Base-by-base conservation (phyloP, 2,113 vertebrate genomes). In the Cyprinodon brontotheroides region DNA sequence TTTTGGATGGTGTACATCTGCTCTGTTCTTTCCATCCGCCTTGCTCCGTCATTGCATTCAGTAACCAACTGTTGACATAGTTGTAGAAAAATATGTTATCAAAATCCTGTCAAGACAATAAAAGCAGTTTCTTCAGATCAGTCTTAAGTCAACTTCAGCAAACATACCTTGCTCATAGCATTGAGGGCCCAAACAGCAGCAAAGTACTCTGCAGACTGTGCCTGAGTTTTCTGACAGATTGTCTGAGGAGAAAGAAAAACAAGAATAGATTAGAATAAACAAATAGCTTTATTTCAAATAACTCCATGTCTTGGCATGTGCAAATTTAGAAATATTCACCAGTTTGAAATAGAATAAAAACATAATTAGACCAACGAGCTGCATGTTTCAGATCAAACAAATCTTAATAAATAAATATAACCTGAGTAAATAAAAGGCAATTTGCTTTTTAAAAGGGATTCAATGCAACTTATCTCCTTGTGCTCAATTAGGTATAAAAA, bases 1-100 rank as follows among this genome's bases (percentile, higher is more conserved):
- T 95, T 96, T 89, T 99, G 97, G 86, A 99, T 94, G 0, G 93
- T 97, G 90, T 94, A 97, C 97, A 99, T 96, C 94, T 97, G 96
- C 87, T 99, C 98, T 0, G 93, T 98, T 77, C 96, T 94, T 90
- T 98, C 97, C 98, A 99, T 99, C 13, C 90, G 93, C 61, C 94
- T 92, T 0, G 98, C 98, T 0, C 98, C 96, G 0, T 99, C 96
- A 0, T 99, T 99, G 86, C 98, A 99, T 64, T 80, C 93, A 5
- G 86, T 93, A 20, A 99, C 98, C 89, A 99, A 89, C 98, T 99
- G 67, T 71, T 43, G 66, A 65, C 39, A 39, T 11, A 68, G 71
- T 43, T 6, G 38, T 15, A 65, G 38, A 6, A 38, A 15, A 17
- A 50, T 68, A 22, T 45, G 38, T 36, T 3, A 47, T 10, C 11